Evolutionary conservation across 2,888 invertebrate species (phyloP).

Genomic region (Scaptomyza parva): DNA sequence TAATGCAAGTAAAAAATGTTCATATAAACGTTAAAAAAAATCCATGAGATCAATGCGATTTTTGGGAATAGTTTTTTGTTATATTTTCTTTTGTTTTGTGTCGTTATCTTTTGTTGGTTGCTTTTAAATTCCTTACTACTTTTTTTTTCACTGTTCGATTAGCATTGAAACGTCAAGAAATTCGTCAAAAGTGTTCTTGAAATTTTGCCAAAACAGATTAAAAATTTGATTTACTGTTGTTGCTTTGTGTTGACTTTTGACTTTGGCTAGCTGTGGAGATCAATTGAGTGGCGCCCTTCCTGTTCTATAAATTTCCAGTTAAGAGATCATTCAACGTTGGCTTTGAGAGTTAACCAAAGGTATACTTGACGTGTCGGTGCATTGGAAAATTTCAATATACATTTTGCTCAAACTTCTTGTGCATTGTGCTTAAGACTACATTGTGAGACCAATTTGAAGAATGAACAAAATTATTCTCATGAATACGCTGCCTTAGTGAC

Average conservation of each 20-base stretch:
- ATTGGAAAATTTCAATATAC: constrained; percentile 47
- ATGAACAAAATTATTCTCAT: constrained; percentile 74
- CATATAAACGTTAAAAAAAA: constrained; percentile 75
- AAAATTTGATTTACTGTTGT: constrained; percentile 33
- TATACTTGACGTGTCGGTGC: constrained; percentile 24
- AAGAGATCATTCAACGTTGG: constrained; percentile 62
- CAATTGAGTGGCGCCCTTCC: constrained; percentile 62
- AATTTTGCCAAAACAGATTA: constrained; percentile 37
- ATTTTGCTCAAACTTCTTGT: constrained; percentile 53
- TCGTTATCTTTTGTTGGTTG: constrained; percentile 33
- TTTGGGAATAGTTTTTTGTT: constrained; percentile 84
- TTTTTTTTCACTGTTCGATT: constrained; percentile 61
- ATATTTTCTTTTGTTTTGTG: constrained; percentile 53
- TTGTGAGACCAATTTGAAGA: constrained; percentile 85
- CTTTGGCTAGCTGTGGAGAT: constrained; percentile 77
- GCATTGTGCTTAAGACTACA: constrained; percentile 54
- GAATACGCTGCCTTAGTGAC: constrained; percentile 44
- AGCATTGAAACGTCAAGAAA: constrained; percentile 71
- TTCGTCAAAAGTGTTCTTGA: constrained; percentile 38
- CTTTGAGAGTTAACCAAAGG: constrained; percentile 53
- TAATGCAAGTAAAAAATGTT: constrained; percentile 67
- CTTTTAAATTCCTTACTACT: constrained; percentile 46
- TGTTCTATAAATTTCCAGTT: constrained; percentile 52
- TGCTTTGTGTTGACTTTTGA: constrained; percentile 52
- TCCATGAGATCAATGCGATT: constrained; percentile 85